phyloP scores from a whole-genome alignment of 2,113 vertebrate genomes.

The Numida meleagris region DNA sequence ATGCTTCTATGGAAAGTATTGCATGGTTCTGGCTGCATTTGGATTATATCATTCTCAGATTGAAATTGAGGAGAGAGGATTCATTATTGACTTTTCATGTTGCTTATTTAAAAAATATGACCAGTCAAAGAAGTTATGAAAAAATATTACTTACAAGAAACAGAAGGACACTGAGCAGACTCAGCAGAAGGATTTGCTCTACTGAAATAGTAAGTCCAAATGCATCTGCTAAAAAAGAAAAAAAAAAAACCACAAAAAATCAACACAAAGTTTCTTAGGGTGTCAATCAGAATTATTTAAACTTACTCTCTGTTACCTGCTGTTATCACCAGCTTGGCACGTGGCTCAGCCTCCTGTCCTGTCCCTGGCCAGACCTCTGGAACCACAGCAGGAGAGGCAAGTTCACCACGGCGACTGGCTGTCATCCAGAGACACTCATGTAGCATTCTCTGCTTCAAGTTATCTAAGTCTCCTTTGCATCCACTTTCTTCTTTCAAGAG shows the following conservation, averaged over 20 bases:
- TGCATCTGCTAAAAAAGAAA: neutral
- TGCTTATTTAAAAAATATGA: neutral
- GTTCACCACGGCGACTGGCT: rapidly evolving
- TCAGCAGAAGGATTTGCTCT: neutral
- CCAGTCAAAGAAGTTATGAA: neutral
- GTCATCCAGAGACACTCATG: neutral
- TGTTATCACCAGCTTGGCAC: neutral
- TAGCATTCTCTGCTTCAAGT: neutral
- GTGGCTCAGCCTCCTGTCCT: neutral
- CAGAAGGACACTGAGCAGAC: neutral
- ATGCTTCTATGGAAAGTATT: neutral
- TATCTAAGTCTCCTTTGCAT: neutral
- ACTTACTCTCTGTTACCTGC: neutral
- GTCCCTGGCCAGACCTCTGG: neutral
- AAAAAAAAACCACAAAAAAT: neutral
- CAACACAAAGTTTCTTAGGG: neutral
- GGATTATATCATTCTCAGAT: neutral
- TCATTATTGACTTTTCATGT: neutral
- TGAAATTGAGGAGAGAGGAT: neutral
- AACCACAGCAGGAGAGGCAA: rapidly evolving
- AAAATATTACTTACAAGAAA: neutral
- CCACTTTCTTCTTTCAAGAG: neutral
- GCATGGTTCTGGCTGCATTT: neutral
- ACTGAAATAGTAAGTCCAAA: slow-evolving; percentile 7
- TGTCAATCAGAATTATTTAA: neutral